Conservation (phyloP, 2,113 vertebrate genomes). For the Cyanistes caeruleus region DNA sequence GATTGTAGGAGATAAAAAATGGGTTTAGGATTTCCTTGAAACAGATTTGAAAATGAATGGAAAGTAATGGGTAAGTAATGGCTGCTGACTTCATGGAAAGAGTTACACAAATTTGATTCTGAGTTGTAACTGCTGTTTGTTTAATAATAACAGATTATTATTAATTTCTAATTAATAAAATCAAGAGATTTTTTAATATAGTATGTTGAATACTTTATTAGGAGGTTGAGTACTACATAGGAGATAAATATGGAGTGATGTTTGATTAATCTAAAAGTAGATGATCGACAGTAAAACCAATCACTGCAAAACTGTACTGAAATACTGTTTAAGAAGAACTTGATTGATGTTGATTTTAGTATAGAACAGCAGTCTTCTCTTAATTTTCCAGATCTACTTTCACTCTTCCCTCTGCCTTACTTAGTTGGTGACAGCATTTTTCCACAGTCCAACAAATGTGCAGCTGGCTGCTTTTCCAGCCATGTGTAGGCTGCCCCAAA, state of each 20-base stretch:
- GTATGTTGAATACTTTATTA: neutral
- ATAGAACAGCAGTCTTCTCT: neutral
- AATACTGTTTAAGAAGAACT: neutral
- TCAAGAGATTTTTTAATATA: neutral
- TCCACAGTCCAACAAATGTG: neutral
- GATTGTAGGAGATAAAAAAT: too few relatives aligned
- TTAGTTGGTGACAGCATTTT: neutral
- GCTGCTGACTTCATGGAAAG: neutral
- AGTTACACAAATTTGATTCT: neutral
- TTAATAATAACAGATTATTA: too few relatives aligned
- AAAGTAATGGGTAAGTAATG: neutral
- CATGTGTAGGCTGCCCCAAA: neutral
- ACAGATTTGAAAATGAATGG: neutral
- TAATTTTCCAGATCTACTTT: neutral
- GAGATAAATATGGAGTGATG: neutral
- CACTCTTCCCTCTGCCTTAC: neutral
- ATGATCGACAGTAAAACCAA: neutral
- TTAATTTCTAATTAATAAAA: too few relatives aligned
- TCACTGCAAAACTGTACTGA: neutral
- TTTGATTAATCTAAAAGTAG: neutral
- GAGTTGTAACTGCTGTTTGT: neutral
- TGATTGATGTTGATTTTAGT: neutral
- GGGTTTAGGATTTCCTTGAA: neutral
- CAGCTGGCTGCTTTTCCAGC: neutral
- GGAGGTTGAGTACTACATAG: neutral